Evolutionary conservation across 1,140 invertebrate species (phyloP), one percentile per base, ranked within the genome.

Genomic region (Drosophila asahinai): DNA sequence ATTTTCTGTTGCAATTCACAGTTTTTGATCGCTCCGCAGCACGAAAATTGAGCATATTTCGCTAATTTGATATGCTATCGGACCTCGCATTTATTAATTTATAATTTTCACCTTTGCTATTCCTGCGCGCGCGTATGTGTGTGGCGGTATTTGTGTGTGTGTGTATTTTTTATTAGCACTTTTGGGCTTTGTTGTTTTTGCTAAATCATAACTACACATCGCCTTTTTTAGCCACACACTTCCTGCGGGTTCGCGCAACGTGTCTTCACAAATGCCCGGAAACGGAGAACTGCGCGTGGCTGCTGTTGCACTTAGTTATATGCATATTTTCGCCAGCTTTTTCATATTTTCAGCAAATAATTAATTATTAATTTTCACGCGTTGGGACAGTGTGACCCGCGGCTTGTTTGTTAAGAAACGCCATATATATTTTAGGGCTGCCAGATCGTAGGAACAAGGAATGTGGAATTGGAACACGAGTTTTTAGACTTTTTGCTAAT

Each of bases 41-140:
- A 68, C 77, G 78, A 81, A 79, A 86, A 77, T 76, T 63, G 71
- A 90, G 86, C 84, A 89, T 89, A 90, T 89, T 89, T 89, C 62
- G 66, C 66, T 84, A 90, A 89, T 84, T 81, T 89, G 81, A 89
- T 89, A 90, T 90, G 86, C 86, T 81, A 89, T 90, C 86, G 63
- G 77, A 78, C 64, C 81, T 66, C 77, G 65, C 78, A 89, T 84
- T 87, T 76, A 89, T 81, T 84, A 89, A 90, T 86, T 89, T 90
- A 82, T 86, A 90, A 90, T 90, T 90, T 90, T 90, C 86, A 91
- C 86, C 82, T 90, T 90, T 76, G 83, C 86, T 84, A 67, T 54
- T 55, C 54, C 51, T 72, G 66, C 43, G 58, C 58, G 57, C 40
- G 43, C 47, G 36, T 36, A 36, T 59, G 19, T 77, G 63, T 64